Evolutionary conservation across 2,113 vertebrate genomes (phyloP).

Genomic region (Pedionomus torquatus): DNA sequence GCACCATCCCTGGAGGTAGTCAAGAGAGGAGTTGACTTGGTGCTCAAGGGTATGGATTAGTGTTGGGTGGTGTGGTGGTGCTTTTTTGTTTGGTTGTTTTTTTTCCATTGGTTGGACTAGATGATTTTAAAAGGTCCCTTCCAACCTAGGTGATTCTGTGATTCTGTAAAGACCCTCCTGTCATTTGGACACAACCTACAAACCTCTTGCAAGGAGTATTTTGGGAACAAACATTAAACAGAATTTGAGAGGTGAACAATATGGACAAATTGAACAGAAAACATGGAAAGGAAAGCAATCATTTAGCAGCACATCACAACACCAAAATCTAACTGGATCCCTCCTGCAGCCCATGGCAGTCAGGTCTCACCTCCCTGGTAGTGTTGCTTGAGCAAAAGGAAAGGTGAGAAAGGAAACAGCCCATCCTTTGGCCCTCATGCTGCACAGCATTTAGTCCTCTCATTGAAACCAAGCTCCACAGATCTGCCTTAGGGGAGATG

Average conservation of each 20-base stretch:
- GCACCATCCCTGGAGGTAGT: too few species aligned
- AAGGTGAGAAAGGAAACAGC: not conserved
- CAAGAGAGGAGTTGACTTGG: too few species aligned
- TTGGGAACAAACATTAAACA: not conserved
- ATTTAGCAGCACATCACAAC: not conserved
- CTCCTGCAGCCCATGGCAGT: not conserved
- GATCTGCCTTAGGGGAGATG: not conserved
- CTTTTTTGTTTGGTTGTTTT: too few species aligned
- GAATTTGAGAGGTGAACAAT: not conserved
- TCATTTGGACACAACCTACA: too few species aligned
- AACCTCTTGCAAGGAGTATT: not conserved
- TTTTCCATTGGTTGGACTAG: too few species aligned
- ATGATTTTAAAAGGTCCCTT: too few species aligned
- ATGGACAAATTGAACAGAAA: not conserved
- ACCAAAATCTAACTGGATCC: not conserved
- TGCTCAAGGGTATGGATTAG: too few species aligned
- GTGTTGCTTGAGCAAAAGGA: not conserved
- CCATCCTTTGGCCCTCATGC: accelerated
- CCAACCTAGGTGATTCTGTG: too few species aligned
- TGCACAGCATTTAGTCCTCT: accelerated
- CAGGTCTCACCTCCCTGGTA: not conserved
- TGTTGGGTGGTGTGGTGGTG: too few species aligned
- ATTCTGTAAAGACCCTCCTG: not conserved
- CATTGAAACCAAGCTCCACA: not conserved
- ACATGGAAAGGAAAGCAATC: not conserved